Conservation (phyloP, 2,888 invertebrate genomes). For the Mechanitis messenoides region DNA sequence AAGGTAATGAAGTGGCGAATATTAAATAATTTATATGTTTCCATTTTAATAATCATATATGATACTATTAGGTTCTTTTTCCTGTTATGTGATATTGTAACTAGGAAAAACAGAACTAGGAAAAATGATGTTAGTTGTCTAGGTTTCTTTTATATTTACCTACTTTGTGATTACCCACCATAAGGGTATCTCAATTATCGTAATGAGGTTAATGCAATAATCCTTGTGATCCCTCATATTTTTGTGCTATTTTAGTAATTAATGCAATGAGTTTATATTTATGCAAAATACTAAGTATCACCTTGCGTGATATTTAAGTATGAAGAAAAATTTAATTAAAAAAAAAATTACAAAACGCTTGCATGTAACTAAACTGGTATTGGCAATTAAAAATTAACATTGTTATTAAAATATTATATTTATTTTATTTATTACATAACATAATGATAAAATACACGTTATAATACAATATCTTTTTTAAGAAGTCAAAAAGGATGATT, state of each 20-base stretch:
- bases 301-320: constrained; percentile 20
- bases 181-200: background rate
- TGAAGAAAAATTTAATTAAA: constrained; percentile 19
- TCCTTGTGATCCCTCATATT: constrained; percentile 27
- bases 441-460: no score
- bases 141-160: background rate
- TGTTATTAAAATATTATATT: background rate
- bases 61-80: background rate
- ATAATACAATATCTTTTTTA: no score
- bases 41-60: background rate
- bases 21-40: no score
- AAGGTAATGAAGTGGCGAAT: no score
- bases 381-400: background rate
- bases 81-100: no score
- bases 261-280: constrained; percentile 22
- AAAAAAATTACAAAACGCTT: constrained; percentile 19
- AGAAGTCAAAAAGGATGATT: no score
- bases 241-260: constrained; percentile 21
- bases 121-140: no score
- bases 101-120: no score
- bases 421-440: background rate
- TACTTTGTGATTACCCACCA: background rate
- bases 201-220: constrained; percentile 13
- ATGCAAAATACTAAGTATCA: constrained; percentile 27
- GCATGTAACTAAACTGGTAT: constrained; percentile 16